Percentiles rank a stretch among this genome's conserved stretches.
Conservation (phyloP, 1,140 invertebrate genomes). For the Colletes gigas region DNA sequence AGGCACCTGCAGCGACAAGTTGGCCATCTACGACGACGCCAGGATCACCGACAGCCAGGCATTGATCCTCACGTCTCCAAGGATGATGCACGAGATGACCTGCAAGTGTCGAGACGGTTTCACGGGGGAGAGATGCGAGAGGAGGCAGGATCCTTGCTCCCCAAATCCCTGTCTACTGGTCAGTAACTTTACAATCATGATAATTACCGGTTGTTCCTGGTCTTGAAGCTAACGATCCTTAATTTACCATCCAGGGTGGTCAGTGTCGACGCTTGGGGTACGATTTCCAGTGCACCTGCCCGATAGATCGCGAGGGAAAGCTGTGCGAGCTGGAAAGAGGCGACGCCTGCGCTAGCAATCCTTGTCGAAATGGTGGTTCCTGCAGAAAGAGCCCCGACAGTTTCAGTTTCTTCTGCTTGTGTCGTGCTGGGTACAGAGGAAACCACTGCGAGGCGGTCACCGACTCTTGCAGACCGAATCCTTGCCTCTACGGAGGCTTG, state of each 20-base stretch:
- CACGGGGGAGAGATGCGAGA: conserved; percentile 89
- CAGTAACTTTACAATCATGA: conserved; percentile 16
- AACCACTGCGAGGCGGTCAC: conserved; percentile 92
- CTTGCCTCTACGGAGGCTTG: conserved; percentile 91
- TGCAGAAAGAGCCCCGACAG: conserved; percentile 93
- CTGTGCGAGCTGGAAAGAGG: conserved; percentile 92
- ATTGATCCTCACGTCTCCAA: conserved; percentile 90
- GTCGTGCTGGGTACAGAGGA: conserved; percentile 92
- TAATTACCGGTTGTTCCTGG: no score
- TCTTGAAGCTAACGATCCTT: background rate
- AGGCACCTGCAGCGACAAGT: conserved; percentile 87
- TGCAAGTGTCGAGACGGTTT: conserved; percentile 92
- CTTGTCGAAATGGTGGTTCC: conserved; percentile 94
- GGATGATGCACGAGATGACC: conserved; percentile 87
- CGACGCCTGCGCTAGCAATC: conserved; percentile 90
- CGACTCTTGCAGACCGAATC: conserved; percentile 94
- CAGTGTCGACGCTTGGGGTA: conserved; percentile 91
- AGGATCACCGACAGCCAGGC: conserved; percentile 89
- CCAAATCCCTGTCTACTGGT: conserved; percentile 91
- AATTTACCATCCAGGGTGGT: conserved; percentile 82
- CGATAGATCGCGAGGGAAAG: conserved; percentile 88
- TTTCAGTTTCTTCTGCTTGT: conserved; percentile 94
- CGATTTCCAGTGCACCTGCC: conserved; percentile 92
- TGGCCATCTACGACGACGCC: conserved; percentile 86
- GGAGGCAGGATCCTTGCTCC: conserved; percentile 93